Evolutionary conservation across 2,113 vertebrate species (phyloP).

Genomic region (Nothoprocta pentlandii): DNA sequence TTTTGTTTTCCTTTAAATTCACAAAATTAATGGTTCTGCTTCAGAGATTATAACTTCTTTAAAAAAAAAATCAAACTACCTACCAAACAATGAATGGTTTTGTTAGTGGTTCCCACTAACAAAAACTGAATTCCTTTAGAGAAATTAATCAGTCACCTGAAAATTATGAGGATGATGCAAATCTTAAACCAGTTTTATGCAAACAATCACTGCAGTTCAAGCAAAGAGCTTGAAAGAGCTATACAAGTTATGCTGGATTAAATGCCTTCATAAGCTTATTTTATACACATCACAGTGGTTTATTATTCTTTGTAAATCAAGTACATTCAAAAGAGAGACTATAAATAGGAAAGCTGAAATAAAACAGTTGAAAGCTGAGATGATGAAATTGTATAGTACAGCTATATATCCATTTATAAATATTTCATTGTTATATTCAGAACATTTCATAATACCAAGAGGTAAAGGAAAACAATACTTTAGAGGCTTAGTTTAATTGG

Average conservation of each 20-base stretch:
- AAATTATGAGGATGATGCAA: neutral
- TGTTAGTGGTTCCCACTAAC: neutral
- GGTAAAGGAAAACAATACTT: neutral
- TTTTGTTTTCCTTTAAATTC: neutral
- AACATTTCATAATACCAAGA: neutral
- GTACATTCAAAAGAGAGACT: neutral
- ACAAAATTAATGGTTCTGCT: neutral
- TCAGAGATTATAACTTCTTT: neutral
- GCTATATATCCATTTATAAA: neutral
- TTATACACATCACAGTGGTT: neutral
- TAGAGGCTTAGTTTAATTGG: neutral
- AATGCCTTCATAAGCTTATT: neutral
- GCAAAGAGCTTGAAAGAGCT: neutral
- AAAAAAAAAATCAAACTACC: neutral
- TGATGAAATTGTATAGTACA: slow-evolving; percentile 12
- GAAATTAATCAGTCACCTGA: neutral
- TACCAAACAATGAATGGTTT: neutral
- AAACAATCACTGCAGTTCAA: neutral
- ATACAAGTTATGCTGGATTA: neutral
- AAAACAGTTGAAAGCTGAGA: neutral
- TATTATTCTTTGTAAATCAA: neutral
- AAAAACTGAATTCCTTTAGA: neutral
- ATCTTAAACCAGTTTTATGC: neutral
- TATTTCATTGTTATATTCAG: neutral
- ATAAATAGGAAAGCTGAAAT: neutral